A percentile compares a stretch with the other conserved stretches of the same genome.
These are phyloP conservation scores for Drosophila anomalipes DNA, from an alignment of 2,888 invertebrate genomes.

Conservation along the genomic window DNA sequence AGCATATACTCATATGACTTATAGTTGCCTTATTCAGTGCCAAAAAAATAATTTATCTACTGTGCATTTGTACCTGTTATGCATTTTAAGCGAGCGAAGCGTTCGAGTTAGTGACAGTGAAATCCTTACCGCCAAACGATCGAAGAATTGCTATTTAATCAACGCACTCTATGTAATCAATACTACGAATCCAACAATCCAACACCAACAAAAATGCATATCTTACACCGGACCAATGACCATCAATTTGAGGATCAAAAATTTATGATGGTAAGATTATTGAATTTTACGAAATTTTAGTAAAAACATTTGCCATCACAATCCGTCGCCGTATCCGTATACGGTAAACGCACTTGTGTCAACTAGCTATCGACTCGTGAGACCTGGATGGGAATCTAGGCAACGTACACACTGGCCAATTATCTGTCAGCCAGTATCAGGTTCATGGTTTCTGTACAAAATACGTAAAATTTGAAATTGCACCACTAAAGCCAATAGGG, in stretches of 20 bases:
- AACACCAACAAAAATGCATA: constrained; percentile 79
- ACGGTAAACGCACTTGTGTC: constrained; percentile 8
- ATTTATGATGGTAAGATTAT: constrained; percentile 85
- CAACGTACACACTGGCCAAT: constrained; percentile 44
- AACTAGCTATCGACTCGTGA: constrained; percentile 9
- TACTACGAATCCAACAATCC: constrained; percentile 10
- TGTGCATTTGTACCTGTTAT: constrained; percentile 70
- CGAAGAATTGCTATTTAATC: constrained; percentile 10
- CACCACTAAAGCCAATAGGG: constrained; percentile 51
- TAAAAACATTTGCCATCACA: neutral
- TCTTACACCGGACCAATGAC: constrained; percentile 85
- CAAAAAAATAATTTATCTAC: constrained; percentile 68
- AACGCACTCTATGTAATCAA: constrained; percentile 51
- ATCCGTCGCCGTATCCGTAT: neutral
- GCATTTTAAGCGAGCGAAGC: constrained; percentile 39
- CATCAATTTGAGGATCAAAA: constrained; percentile 85
- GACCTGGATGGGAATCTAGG: constrained; percentile 18
- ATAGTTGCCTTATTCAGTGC: constrained; percentile 76
- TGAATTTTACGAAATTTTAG: neutral
- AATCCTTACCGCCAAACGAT: constrained; percentile 19
- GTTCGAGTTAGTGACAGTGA: constrained; percentile 36
- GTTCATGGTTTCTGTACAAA: constrained; percentile 43
- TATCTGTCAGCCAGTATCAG: constrained; percentile 66
- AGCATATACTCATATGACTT: constrained; percentile 49
- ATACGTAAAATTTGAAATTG: constrained; percentile 62